phyloP scores from a whole-genome alignment of 2,888 invertebrate species.

The Scrobipalpa costella region DNA sequence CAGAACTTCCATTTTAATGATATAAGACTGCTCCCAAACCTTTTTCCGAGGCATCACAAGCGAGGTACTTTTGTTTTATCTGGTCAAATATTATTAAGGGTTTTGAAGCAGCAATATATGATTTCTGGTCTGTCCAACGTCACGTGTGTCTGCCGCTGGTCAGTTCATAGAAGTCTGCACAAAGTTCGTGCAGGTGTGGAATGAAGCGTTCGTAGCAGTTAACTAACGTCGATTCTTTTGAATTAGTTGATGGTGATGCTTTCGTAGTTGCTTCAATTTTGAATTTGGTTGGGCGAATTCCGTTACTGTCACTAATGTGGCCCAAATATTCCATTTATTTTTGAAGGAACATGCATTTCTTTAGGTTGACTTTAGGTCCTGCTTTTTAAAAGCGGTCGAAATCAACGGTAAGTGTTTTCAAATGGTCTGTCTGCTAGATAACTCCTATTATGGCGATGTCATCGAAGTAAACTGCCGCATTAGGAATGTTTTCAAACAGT shows the following conservation, averaged over 20 bases:
- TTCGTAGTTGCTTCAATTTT: slow-evolving; percentile 27
- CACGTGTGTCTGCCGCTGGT: slow-evolving; percentile 8
- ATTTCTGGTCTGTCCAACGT: slow-evolving; percentile 27
- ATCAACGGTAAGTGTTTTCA: slow-evolving; percentile 15
- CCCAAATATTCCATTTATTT: slow-evolving; percentile 18
- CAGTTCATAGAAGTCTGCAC: background rate
- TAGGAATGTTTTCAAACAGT: slow-evolving; percentile 25
- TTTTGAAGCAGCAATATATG: slow-evolving; percentile 16
- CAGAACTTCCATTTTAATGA: background rate
- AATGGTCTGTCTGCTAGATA: slow-evolving; percentile 13
- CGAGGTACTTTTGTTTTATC: slow-evolving; percentile 16
- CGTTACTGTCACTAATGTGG: slow-evolving; percentile 24
- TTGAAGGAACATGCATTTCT: slow-evolving; percentile 28
- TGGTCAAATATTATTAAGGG: slow-evolving; percentile 27
- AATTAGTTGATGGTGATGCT: slow-evolving; percentile 2
- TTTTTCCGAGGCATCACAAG: slow-evolving; percentile 17
- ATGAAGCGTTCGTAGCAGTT: slow-evolving; percentile 27
- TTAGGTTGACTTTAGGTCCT: slow-evolving; percentile 13
- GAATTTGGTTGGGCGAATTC: slow-evolving; percentile 25
- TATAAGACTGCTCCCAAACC: slow-evolving; percentile 4
- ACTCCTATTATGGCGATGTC: slow-evolving; percentile 29
- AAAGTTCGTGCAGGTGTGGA: slow-evolving; percentile 6
- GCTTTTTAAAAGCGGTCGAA: slow-evolving; percentile 25
- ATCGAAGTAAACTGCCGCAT: slow-evolving; percentile 29
- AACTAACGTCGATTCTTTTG: slow-evolving; percentile 15